Conservation (phyloP, 35 echinoderm and acorn worm species). For the Lytechinus pictus region DNA sequence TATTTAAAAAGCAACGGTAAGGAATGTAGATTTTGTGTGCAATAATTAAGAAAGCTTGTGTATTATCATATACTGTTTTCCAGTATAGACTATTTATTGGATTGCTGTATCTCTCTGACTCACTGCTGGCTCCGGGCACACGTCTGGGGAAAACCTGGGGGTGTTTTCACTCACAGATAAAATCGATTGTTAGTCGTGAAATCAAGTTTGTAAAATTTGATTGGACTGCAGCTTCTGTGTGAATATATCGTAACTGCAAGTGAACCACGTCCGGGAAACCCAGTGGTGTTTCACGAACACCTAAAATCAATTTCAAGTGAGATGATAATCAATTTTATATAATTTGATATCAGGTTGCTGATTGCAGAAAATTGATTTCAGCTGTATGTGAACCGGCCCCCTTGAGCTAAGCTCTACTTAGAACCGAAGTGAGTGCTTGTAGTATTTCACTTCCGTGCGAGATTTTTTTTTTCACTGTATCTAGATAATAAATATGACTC, state of each 20-base stretch:
- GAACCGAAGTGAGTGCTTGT: not conserved
- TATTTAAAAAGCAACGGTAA: constrained; percentile 8
- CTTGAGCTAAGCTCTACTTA: not conserved
- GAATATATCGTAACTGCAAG: too few species aligned
- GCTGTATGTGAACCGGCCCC: too few species aligned
- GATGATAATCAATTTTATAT: too few species aligned
- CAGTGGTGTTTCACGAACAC: too few species aligned
- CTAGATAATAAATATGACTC: not conserved
- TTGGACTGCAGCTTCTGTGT: too few species aligned
- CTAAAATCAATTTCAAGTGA: too few species aligned
- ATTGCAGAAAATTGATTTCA: too few species aligned
- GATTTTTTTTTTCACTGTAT: not conserved
- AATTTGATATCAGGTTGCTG: too few species aligned
- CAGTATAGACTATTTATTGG: constrained; percentile 30
- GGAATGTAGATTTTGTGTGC: constrained; percentile 33
- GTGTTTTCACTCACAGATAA: too few species aligned
- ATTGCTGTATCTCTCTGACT: constrained; percentile 12
- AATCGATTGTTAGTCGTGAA: too few species aligned
- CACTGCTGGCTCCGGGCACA: not conserved
- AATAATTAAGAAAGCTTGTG: constrained; percentile 43
- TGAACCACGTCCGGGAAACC: too few species aligned
- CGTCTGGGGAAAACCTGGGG: not conserved
- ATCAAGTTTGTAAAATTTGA: too few species aligned
- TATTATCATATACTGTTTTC: constrained; percentile 39
- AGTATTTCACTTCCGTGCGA: not conserved